These are phyloP conservation scores for Armadillidium nasatum DNA, from an alignment of 1,140 invertebrate genomes.

Conservation along the genomic window DNA sequence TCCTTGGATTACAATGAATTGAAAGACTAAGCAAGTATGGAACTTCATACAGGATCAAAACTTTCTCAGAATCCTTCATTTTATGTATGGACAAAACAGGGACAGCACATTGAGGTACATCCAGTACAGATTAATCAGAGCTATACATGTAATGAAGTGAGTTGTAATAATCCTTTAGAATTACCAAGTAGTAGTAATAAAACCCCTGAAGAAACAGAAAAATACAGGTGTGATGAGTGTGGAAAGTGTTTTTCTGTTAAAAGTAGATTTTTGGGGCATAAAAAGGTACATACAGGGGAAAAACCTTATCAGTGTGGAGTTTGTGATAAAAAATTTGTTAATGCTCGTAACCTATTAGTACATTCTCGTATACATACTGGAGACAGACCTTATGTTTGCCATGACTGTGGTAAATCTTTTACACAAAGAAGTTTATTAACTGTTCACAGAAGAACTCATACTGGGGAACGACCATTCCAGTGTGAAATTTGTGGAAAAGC, in stretches of 20 bases:
- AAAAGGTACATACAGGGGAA: conserved; percentile 56
- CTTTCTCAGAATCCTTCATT: neutral
- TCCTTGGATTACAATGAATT: no score
- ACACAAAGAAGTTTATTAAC: conserved; percentile 62
- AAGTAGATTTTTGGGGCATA: conserved; percentile 47
- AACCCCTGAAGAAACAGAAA: conserved; percentile 27
- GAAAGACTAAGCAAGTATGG: neutral
- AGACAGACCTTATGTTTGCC: conserved; percentile 49
- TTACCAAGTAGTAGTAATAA: conserved; percentile 21
- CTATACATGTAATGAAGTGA: neutral
- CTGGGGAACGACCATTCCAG: conserved; percentile 74
- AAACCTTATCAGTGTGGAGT: conserved; percentile 45
- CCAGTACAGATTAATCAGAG: neutral
- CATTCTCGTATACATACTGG: conserved; percentile 60
- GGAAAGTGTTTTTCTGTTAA: conserved; percentile 41
- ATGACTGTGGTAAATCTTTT: conserved; percentile 54
- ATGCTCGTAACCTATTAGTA: conserved; percentile 51
- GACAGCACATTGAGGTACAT: neutral
- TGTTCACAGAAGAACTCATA: conserved; percentile 79
- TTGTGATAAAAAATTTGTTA: conserved; percentile 53
- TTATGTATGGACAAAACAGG: conserved; percentile 35
- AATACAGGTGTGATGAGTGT: conserved; percentile 48
- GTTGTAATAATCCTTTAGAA: conserved; percentile 24
- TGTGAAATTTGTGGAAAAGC: conserved; percentile 52
- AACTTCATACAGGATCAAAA: neutral